These are phyloP conservation scores for Oceanites oceanicus DNA, from an alignment of 2,113 vertebrate species.

Conservation along the genomic window DNA sequence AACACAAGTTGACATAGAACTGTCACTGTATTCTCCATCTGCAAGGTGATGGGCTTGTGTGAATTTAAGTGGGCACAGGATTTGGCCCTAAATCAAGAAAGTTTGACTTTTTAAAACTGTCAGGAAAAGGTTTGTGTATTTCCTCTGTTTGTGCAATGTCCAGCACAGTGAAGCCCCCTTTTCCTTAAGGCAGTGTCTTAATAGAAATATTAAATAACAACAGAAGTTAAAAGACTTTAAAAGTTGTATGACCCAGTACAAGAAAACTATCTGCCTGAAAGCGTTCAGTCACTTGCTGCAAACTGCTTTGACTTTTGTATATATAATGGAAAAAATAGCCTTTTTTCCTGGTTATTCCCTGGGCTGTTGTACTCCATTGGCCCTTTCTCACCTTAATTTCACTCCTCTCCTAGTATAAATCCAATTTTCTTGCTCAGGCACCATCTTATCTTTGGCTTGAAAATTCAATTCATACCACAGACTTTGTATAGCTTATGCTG, in stretches of 20 bases:
- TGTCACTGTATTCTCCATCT: neutral
- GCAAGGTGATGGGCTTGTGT: neutral
- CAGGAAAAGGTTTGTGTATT: neutral
- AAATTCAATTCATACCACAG: neutral
- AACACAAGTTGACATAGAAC: neutral
- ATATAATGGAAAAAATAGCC: neutral
- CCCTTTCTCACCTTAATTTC: slow-evolving; percentile 12
- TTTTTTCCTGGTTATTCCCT: neutral
- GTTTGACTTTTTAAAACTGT: neutral
- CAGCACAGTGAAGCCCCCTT: neutral
- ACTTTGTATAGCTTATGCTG: neutral
- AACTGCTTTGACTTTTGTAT: neutral
- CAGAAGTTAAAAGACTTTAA: neutral
- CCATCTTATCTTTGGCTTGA: neutral
- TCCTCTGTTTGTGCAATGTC: neutral
- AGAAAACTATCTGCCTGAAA: neutral
- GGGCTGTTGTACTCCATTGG: neutral
- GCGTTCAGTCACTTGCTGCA: neutral
- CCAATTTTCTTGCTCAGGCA: neutral
- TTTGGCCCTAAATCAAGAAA: neutral
- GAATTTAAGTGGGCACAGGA: neutral
- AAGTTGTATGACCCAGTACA: neutral
- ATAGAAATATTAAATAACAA: neutral
- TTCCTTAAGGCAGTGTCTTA: neutral
- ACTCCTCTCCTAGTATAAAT: neutral